Evolutionary conservation across 2,797 vertebrate species (phyloP), one percentile per base, ranked within the genome.

Genomic region (Hyperoplus lanceolatus): DNA sequence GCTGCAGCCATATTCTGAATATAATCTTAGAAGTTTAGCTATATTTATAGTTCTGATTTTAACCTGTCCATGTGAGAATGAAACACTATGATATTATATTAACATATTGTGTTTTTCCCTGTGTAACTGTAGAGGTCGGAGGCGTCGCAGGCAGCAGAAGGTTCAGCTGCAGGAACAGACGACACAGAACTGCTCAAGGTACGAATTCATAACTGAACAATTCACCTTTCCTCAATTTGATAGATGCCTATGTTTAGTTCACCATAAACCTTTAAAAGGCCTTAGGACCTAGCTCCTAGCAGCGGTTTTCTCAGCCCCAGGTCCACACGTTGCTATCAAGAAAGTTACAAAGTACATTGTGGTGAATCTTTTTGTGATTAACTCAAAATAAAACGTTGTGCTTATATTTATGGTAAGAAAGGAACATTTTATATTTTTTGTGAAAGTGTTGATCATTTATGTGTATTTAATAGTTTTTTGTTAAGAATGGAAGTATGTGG

Each of bases 121-220:
- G 8, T 91, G 48, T 72, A 16, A 50, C 83, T 93, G 4, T 76
- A 99, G 97, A 97, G 91, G 84, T 93, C 94, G 3, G 91, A 92
- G 64, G 69, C 59, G 1, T 70, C 86, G 0, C 92, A 93, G 73
- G 3, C 93, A 68, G 82, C 87, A 39, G 90, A 92, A 21, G 88
- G 73, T 76, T 81, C 92, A 65, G 70, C 85, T 54, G 91, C 74
- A 84, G 92, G 89, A 73, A 80, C 95, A 64, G 96, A 96, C 66
- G 86, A 94, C 84, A 84, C 82, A 58, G 96, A 97, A 50, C 90
- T 96, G 54, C 94, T 95, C 53, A 96, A 96, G 96, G 98, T 99
- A 87, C 88, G 21, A 80, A 54, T 7, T 64, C 21, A 9, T 53
- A 43, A 5, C 11, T 10, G 1, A 0, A 39, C 57, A 51, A 38